Base-by-base conservation (phyloP, 2,113 vertebrate species). In the Phocoena sinus region DNA sequence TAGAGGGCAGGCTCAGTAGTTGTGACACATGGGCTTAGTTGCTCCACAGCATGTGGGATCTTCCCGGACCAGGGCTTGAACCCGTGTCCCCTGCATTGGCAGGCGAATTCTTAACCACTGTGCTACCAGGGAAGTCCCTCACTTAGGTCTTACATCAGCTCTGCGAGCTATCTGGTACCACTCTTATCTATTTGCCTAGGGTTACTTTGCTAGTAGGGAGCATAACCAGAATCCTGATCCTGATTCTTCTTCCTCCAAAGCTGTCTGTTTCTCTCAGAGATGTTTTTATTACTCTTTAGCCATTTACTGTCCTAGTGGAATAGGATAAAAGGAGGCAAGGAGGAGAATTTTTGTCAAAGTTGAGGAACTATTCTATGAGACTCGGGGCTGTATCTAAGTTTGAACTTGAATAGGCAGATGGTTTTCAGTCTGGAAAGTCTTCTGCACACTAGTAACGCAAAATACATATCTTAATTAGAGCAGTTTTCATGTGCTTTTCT, bases 361-460 rank as follows among this genome's bases (percentile, higher is more conserved):
- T 95, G 70, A 94, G 80, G 5, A 79, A 76, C 17, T 20, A 1
- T 70, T 87, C 5, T 63, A 0, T 68, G 80, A 91, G 62, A 92
- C 44, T 80, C 41, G 33, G 33, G 25, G 67, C 36, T 89, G 4
- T 70, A 13, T 65, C 56, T 83, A n/a, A 91, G 18, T 85, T 80
- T 77, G 33, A 25, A 31, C 84, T 94, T 86, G 89, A 79, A 38
- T 56, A 86, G 13, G 21, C 60, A 93, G 20, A 25, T 84, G 20
- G 12, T 50, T 94, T 95, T 92, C 76, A 89, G 71, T 89, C 58
- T 87, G n/a, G 20, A 90, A 50, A 79, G 14, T 86, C n/a, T 96
- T 67, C n/a, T 87, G 38, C n/a, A 60, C 5, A 14, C 13, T 77
- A 36, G 53, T 70, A 90, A n/a, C 89, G 36, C 60, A 67, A 73